A percentile compares a stretch with the other conserved stretches of the same genome.
Evolutionary conservation across 2,888 invertebrate genomes (phyloP).

Genomic region (Ichneumon xanthorius): DNA sequence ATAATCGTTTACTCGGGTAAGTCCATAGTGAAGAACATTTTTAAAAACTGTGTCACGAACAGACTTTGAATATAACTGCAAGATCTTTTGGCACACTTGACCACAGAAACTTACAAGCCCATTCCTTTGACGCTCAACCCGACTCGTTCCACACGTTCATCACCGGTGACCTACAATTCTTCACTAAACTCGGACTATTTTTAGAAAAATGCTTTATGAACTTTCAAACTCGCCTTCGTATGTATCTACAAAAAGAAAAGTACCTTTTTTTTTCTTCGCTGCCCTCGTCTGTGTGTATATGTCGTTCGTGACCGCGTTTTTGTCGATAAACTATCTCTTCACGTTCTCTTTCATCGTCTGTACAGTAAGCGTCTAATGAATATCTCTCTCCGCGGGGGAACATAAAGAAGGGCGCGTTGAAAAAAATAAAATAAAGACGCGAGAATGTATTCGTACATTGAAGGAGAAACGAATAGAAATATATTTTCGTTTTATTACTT

Average conservation of each 20-base stretch:
- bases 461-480: constrained; percentile 27
- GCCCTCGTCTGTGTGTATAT: constrained; percentile 24
- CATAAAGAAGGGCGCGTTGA: constrained; percentile 47
- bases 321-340: constrained; percentile 68
- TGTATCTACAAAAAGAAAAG: constrained; percentile 41
- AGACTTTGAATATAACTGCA: constrained; percentile 47
- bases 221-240: constrained; percentile 44
- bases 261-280: neutral
- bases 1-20: constrained; percentile 27
- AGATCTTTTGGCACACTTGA: constrained; percentile 26
- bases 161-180: constrained; percentile 81
- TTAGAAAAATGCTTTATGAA: constrained; percentile 76
- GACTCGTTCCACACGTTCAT: constrained; percentile 54
- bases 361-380: constrained; percentile 49
- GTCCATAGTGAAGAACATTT: constrained; percentile 27
- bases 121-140: constrained; percentile 58
- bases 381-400: constrained; percentile 47
- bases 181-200: constrained; percentile 75
- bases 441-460: constrained; percentile 29
- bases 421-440: constrained; percentile 9
- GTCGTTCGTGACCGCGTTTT: constrained; percentile 62
- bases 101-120: constrained; percentile 43
- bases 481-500: constrained; percentile 40
- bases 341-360: constrained; percentile 59
- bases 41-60: constrained; percentile 42